These are phyloP conservation scores for Temnothorax ravouxi DNA, from an alignment of 2,888 invertebrate species.

Conservation along the genomic window DNA sequence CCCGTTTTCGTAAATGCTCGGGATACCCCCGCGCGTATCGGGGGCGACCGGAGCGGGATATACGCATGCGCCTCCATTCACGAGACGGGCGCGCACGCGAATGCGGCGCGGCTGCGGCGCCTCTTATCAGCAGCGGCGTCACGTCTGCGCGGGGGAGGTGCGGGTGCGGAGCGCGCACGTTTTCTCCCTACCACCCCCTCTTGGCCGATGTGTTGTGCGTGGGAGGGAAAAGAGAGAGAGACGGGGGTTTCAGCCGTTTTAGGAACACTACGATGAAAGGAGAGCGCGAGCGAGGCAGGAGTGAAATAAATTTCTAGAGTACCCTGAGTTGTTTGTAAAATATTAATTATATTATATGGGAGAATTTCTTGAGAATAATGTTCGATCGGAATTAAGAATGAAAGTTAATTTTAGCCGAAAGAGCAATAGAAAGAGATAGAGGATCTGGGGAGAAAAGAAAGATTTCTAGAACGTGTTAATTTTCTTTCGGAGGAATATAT, in stretches of 20 bases:
- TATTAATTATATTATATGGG: not conserved
- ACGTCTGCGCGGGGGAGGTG: slow-evolving; percentile 27
- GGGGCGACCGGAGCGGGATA: slow-evolving; percentile 68
- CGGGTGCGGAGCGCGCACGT: not conserved
- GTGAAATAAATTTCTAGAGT: not conserved
- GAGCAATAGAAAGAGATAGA: not conserved
- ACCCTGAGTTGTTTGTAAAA: slow-evolving; percentile 19
- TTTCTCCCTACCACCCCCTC: slow-evolving; percentile 12
- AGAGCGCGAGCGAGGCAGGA: slow-evolving; percentile 28
- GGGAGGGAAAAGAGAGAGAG: slow-evolving; percentile 32
- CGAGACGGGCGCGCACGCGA: slow-evolving; percentile 69
- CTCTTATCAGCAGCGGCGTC: slow-evolving; percentile 76
- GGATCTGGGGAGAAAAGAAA: not conserved
- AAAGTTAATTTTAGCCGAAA: not conserved
- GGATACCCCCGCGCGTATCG: slow-evolving; percentile 72
- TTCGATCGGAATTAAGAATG: not conserved
- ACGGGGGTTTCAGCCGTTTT: not conserved
- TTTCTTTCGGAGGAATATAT: not conserved
- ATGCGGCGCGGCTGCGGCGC: slow-evolving; percentile 74
- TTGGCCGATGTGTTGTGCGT: not conserved
- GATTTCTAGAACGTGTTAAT: not conserved
- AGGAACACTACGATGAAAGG: not conserved
- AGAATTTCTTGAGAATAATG: not conserved
- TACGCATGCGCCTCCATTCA: slow-evolving; percentile 79
- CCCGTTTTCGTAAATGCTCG: slow-evolving; percentile 78